phyloP scores from a whole-genome alignment of 2,113 vertebrate genomes.

The Aldabrachelys gigantea region DNA sequence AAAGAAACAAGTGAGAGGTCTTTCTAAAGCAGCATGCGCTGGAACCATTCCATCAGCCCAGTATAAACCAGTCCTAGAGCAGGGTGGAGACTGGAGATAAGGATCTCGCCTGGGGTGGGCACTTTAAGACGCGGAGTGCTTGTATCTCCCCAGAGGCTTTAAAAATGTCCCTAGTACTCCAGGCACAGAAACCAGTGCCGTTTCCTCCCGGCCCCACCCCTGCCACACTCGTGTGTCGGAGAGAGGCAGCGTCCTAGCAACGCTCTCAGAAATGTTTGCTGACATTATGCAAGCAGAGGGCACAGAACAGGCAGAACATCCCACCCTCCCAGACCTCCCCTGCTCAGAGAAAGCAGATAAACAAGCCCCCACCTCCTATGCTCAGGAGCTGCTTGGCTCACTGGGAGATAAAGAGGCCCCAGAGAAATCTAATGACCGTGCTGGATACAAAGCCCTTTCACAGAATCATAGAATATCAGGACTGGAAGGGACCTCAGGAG shows the following conservation, averaged over 20 bases:
- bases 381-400: neutral
- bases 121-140: neutral
- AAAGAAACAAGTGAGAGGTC: neutral
- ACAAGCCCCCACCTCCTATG: neutral
- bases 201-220: neutral
- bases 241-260: neutral
- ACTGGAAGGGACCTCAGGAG: too few relatives aligned
- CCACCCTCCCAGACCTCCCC: neutral
- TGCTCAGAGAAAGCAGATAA: neutral
- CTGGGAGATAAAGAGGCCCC: rapidly evolving
- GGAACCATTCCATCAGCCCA: neutral
- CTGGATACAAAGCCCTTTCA: neutral
- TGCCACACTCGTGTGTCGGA: neutral
- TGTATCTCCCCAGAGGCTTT: neutral
- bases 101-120: neutral
- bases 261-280: neutral
- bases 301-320: neutral
- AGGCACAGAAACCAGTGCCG: neutral
- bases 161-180: neutral
- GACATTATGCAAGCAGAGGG: neutral
- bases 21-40: neutral
- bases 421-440: neutral
- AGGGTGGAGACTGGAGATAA: neutral
- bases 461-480: too few relatives aligned
- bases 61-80: neutral